A percentile compares a stretch with the other conserved stretches of the same genome.
These are phyloP conservation scores for Tolmerus cingulatus DNA, from an alignment of 2,888 invertebrate species.

Conservation along the genomic window DNA sequence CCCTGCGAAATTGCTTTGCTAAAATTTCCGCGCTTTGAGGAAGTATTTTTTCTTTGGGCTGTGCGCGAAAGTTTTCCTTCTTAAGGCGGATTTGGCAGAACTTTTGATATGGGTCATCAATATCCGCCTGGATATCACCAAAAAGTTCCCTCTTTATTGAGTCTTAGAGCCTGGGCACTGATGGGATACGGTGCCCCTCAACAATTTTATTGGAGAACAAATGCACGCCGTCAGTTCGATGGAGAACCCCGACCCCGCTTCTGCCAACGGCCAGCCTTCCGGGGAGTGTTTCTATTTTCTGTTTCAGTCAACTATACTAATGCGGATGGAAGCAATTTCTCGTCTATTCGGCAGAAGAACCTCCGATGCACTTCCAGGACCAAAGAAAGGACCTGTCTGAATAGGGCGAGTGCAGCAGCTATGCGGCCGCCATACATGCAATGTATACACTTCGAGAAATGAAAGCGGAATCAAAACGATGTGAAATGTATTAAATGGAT, in stretches of 20 bases:
- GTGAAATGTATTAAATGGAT: constrained; percentile 43
- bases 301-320: constrained; percentile 37
- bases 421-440: neutral
- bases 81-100: constrained; percentile 12
- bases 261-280: neutral
- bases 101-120: constrained; percentile 33
- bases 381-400: neutral
- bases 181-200: neutral
- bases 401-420: neutral
- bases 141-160: constrained; percentile 10
- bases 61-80: constrained; percentile 22
- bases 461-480: constrained; percentile 22
- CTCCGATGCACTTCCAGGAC: constrained; percentile 18
- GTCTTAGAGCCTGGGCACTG: constrained; percentile 10
- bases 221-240: neutral
- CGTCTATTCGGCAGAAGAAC: neutral
- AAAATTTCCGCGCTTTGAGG: constrained; percentile 28
- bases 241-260: neutral
- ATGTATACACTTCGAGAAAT: constrained; percentile 32
- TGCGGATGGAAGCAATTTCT: constrained; percentile 34
- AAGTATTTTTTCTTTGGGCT: constrained; percentile 7
- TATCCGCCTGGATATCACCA: constrained; percentile 20
- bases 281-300: constrained; percentile 16
- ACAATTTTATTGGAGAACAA: constrained; percentile 3
- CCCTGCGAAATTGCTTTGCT: constrained; percentile 32